phyloP scores from a whole-genome alignment of 30 jellyfish, hydroid and myxozoan genomes.

The Turritopsis rubra region DNA sequence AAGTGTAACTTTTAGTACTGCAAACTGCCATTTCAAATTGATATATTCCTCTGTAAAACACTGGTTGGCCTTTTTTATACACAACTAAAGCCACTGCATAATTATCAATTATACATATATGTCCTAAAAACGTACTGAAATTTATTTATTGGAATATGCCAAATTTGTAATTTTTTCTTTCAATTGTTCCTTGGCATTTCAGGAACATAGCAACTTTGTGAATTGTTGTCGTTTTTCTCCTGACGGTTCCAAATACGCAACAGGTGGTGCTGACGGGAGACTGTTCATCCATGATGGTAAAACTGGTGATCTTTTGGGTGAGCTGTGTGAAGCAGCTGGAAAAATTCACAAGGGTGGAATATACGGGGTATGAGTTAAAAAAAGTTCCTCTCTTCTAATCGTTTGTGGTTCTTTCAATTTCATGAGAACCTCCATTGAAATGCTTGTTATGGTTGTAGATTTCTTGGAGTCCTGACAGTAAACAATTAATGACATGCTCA shows the following conservation, averaged over 20 bases:
- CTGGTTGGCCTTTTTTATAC: no score
- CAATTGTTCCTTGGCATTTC: background rate
- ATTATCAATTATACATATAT: no score
- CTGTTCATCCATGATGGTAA: constrained; percentile 79
- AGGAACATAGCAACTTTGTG: constrained; percentile 87
- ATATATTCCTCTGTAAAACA: no score
- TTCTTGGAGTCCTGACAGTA: constrained; percentile 93
- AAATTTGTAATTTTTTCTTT: background rate
- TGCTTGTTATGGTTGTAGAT: constrained; percentile 37
- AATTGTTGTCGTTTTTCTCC: constrained; percentile 90
- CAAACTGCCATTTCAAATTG: no score
- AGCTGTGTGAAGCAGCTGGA: constrained; percentile 58
- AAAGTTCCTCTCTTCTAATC: background rate
- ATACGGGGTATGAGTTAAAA: constrained; percentile 63
- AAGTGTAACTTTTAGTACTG: constrained; percentile 2
- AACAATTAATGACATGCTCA: constrained; percentile 67
- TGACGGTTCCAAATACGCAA: constrained; percentile 80
- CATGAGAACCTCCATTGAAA: background rate
- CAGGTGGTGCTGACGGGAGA: constrained; percentile 96
- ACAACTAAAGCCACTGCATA: no score
- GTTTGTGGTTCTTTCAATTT: background rate
- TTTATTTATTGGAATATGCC: no score
- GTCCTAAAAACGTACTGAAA: no score
- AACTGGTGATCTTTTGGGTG: constrained; percentile 69
- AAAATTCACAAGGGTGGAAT: constrained; percentile 94